These are phyloP conservation scores for Anagrus nilaparvatae DNA, from an alignment of 1,140 invertebrate species.

Conservation along the genomic window DNA sequence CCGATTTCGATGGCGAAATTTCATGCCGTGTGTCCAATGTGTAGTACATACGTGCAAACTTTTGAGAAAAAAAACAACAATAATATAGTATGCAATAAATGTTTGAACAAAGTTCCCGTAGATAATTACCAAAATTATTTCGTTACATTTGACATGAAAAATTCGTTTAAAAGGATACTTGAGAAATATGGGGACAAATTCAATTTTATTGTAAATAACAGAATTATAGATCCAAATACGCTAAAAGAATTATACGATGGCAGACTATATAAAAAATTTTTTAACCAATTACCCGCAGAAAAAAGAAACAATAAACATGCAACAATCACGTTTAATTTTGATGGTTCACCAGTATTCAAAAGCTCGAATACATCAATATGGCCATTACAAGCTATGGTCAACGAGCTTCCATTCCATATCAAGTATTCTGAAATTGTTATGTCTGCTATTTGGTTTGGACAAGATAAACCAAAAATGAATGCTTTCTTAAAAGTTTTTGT, in stretches of 20 bases:
- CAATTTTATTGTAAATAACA: constrained; percentile 8
- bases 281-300: constrained; percentile 2
- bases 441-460: constrained; percentile 15
- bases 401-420: constrained; percentile 15
- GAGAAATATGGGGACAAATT: constrained; percentile 6
- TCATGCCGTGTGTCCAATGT: constrained; percentile 11
- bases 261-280: constrained; percentile 12
- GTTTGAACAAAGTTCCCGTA: constrained; percentile 3
- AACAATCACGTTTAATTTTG: constrained; percentile 15
- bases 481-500: constrained; percentile 17
- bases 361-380: constrained; percentile 15
- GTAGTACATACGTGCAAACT: constrained; percentile 8
- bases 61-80: constrained; percentile 5
- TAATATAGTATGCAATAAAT: constrained; percentile 3
- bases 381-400: constrained; percentile 15
- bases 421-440: constrained; percentile 11
- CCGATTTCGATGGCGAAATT: neutral
- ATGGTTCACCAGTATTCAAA: constrained; percentile 14
- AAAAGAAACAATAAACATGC: constrained; percentile 9
- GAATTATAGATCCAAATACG: neutral
- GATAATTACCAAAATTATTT: constrained; percentile 4
- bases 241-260: constrained; percentile 12
- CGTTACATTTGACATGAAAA: constrained; percentile 11
- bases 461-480: constrained; percentile 15
- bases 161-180: constrained; percentile 6